Conservation (phyloP, 2,888 invertebrate genomes). For the Stictocephala bisonia region DNA sequence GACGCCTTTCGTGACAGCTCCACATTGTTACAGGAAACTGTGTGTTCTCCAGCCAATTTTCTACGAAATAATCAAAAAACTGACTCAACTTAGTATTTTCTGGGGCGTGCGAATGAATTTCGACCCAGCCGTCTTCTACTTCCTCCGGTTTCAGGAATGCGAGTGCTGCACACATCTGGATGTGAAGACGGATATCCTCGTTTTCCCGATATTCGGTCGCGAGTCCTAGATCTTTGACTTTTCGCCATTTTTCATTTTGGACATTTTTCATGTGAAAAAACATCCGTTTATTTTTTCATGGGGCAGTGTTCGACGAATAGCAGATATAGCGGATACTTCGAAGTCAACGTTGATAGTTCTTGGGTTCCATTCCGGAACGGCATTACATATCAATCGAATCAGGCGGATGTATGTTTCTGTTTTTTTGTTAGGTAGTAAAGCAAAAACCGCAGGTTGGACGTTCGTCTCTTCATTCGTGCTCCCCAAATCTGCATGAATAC, state of each 20-base stretch:
- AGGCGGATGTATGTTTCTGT: not conserved
- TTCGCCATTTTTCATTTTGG: too few relatives aligned
- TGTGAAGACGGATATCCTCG: not conserved
- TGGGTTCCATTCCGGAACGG: too few relatives aligned
- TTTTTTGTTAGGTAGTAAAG: not conserved
- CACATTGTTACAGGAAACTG: slow-evolving; percentile 11
- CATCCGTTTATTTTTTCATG: too few relatives aligned
- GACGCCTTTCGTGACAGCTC: slow-evolving; percentile 16
- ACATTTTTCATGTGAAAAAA: too few relatives aligned
- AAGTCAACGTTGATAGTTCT: too few relatives aligned
- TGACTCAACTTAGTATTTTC: not conserved
- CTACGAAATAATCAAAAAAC: slow-evolving; percentile 13
- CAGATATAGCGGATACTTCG: too few relatives aligned
- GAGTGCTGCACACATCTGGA: slow-evolving; percentile 26
- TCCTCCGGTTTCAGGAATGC: slow-evolving; percentile 8
- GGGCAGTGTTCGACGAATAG: too few relatives aligned
- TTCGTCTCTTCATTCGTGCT: slow-evolving; percentile 2
- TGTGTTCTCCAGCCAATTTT: not conserved
- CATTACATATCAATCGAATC: too few relatives aligned
- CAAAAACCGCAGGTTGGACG: not conserved
- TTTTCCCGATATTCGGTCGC: too few relatives aligned
- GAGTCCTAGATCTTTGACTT: slow-evolving; percentile 1
- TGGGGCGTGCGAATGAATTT: slow-evolving; percentile 21
- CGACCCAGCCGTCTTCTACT: slow-evolving; percentile 12
- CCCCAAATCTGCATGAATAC: not conserved